Base-by-base conservation (phyloP, 2,797 vertebrate genomes). In the Notoglanidium macrostoma region DNA sequence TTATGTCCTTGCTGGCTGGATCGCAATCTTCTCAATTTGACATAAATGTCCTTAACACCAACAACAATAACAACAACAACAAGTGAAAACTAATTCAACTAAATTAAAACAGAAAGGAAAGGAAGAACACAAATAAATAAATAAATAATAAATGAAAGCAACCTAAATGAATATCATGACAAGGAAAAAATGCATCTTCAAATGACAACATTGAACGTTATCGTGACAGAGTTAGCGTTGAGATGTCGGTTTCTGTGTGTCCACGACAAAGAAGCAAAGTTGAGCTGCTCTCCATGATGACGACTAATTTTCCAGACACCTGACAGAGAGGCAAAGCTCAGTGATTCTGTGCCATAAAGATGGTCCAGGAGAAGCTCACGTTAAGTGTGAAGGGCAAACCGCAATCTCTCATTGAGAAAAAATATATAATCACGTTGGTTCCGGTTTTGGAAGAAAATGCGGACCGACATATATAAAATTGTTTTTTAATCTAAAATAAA, bases 241-340 rank as follows among this genome's bases (percentile, higher is more conserved):
- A 79, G 72, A 67, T 44, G 77, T 70, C 26, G 44, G n/a, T 78
- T 84, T 87, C 35, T n/a, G 59, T n/a, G 59, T 15, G 76, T 86
- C 78, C 76, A 21, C 17, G 29, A 54, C 77, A 79, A 35, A 85
- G 68, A 85, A 67, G 40, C 74, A 87, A 82, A 91, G 86, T 83
- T 86, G 57, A 78, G 78, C 85, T 32, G 49, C 78, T 74, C 44
- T 74, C 78, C 87, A 86, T 84, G 77, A 81, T 61, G 88, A 65
- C 35, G 61, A 85, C 88, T 85, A n/a, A 74, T 87, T 86, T 84
- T 83, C 78, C 63, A 35, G 57, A 82, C 67, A 67, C 32, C 51
- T 67, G 78, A 76, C 29, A 67, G 35, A 55, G 70, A 78, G 82
- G 63, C 63, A 72, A 79, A 85, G 84, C 87, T 85, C 51, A 85